phyloP scores from a whole-genome alignment of 2,888 invertebrate genomes.

The Cataglyphis altisquamis region DNA sequence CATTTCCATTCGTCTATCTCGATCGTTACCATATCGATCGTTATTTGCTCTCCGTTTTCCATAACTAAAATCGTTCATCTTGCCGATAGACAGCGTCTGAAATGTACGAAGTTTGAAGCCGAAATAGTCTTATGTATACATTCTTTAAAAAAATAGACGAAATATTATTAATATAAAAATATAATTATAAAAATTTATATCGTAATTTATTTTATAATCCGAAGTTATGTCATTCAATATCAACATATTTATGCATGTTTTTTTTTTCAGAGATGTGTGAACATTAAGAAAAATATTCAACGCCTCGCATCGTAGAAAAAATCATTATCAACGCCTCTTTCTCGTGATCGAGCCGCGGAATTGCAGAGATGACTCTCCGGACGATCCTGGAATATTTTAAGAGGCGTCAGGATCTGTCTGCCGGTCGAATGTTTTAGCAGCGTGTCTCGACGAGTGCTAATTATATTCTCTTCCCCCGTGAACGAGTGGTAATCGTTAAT shows the following conservation, averaged over 20 bases:
- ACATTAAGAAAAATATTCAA: conserved; percentile 3
- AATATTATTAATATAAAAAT: not conserved
- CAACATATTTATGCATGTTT: not conserved
- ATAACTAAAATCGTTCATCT: conserved; percentile 73
- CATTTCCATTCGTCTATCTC: conserved; percentile 60
- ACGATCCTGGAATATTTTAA: conserved; percentile 71
- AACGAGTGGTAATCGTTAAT: conserved; percentile 81
- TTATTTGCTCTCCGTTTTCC: conserved; percentile 65
- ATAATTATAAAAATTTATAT: not conserved
- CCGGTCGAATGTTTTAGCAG: conserved; percentile 66
- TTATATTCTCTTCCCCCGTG: conserved; percentile 79
- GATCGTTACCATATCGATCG: conserved; percentile 60
- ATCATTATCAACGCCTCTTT: conserved; percentile 47
- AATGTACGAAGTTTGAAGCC: not conserved
- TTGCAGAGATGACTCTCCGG: conserved; percentile 73
- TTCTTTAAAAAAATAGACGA: not conserved
- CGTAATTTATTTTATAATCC: not conserved
- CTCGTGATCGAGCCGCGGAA: conserved; percentile 56
- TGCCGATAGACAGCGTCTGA: not conserved
- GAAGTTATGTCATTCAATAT: not conserved
- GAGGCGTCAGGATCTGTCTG: conserved; percentile 67
- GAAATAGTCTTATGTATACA: not conserved
- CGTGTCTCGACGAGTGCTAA: conserved; percentile 77
- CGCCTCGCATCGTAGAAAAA: conserved; percentile 55
- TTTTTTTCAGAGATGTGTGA: conserved; percentile 24